Evolutionary conservation across 92 coral and sea anemone genomes (phyloP), one percentile per base, ranked within the genome.

Genomic region (Phenganax subtilis): DNA sequence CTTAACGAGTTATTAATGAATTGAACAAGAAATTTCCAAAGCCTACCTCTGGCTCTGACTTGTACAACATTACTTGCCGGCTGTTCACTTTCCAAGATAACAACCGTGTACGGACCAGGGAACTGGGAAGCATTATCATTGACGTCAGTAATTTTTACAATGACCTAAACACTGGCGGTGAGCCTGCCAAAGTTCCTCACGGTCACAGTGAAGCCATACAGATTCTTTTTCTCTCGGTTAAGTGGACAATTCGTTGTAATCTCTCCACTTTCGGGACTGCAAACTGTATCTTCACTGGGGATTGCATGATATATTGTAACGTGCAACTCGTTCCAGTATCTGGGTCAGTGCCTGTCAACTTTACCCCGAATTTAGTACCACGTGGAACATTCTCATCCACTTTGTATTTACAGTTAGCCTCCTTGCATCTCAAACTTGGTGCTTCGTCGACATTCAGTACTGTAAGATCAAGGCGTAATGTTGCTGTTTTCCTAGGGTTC

Each of bases 21-120:
- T 25, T 14, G n/a, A 1, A 59, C 65, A 14, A 59, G 3, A 59
- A 14, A 14, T n/a, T 9, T 54, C 64, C 9, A 14, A 20, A 58
- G 58, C 86, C 84, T 78, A 96, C 99, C 99, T 60, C 65, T 31
- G 10, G 99, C 99, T 12, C 86, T 82, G 4, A 96, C 96, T 85
- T 89, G 91, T 14, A 73, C 57, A 9, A 96, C 91, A 11, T 56
- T 72, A n/a, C 89, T 86, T 14, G 89, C 88, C 16, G 53, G 56
- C 20, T 86, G 81, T 15, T 87, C 89, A 52, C 87, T 86, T 57
- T 96, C 99, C 15, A 77, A 81, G 31, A 92, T 86, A 28, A 75
- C 63, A 5, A 85, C 88, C n/a, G 44, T 76, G 87, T 92, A 96
- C 0, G 82, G 51, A 3, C 84, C 68, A 14, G 60, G 80, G 75